Percentiles rank a stretch among this genome's conserved stretches.
Evolutionary conservation across 30 jellyfish, hydroid and myxozoan species (phyloP).

Genomic region (Phacellophora camtschatica): DNA sequence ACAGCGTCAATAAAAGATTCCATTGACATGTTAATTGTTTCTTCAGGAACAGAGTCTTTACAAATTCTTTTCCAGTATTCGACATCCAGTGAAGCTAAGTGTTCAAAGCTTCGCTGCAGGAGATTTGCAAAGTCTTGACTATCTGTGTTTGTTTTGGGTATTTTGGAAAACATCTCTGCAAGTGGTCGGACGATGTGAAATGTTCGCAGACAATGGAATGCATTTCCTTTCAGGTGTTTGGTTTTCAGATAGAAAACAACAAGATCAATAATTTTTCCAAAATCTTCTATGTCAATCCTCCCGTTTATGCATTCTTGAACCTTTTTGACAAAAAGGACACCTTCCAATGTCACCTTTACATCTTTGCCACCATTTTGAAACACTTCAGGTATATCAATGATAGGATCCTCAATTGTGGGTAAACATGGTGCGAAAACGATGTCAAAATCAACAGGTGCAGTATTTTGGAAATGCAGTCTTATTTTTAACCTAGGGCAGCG

Average conservation of each 20-base stretch:
- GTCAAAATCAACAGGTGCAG: constrained; percentile 75
- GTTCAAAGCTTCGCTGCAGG: constrained; percentile 28
- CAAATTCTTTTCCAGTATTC: constrained; percentile 75
- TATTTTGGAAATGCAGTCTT: constrained; percentile 40
- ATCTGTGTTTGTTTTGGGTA: not conserved
- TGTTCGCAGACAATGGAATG: constrained; percentile 89
- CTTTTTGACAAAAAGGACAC: constrained; percentile 61
- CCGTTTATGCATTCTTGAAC: constrained; percentile 37
- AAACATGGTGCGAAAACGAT: constrained; percentile 79
- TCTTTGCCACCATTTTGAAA: constrained; percentile 33
- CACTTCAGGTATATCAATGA: not conserved
- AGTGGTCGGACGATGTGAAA: constrained; percentile 82
- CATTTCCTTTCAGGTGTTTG: constrained; percentile 86
- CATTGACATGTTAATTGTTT: not conserved
- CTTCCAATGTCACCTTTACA: constrained; percentile 75
- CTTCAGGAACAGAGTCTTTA: constrained; percentile 76
- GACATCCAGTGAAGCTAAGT: constrained; percentile 23
- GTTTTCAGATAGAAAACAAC: constrained; percentile 58
- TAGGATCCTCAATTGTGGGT: not conserved
- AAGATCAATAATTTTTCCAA: constrained; percentile 74
- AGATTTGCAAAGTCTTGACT: constrained; percentile 23
- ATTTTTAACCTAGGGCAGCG: constrained; percentile 94
- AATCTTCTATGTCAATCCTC: constrained; percentile 13
- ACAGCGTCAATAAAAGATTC: constrained; percentile 37
- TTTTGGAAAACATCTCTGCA: constrained; percentile 55